phyloP scores from a whole-genome alignment of 2,888 invertebrate species.

The Cryptus armator region DNA sequence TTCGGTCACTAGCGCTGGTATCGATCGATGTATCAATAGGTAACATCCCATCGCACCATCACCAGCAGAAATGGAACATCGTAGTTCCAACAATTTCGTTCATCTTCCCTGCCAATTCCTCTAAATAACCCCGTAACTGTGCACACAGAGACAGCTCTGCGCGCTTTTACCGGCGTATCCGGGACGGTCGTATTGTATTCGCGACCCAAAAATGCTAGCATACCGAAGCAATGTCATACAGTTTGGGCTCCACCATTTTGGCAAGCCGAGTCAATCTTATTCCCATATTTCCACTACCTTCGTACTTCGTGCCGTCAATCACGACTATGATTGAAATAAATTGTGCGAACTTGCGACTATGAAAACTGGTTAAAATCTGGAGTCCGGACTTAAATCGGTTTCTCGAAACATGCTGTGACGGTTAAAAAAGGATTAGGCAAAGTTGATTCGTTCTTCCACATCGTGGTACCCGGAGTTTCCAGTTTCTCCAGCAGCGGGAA shows the following conservation, averaged over 20 bases:
- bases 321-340: not conserved
- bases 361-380: not conserved
- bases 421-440: not conserved
- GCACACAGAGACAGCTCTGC: not conserved
- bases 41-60: constrained; percentile 15
- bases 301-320: not conserved
- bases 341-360: not conserved
- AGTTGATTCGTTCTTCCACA: not conserved
- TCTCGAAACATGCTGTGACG: not conserved
- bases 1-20: constrained; percentile 45
- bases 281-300: not conserved
- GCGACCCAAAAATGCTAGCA: not conserved
- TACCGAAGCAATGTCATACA: not conserved
- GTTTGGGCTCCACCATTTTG: not conserved
- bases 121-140: not conserved
- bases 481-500: constrained; percentile 6
- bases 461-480: not conserved
- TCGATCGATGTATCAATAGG: constrained; percentile 56
- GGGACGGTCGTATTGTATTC: not conserved
- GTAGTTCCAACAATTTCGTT: constrained; percentile 47
- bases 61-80: constrained; percentile 9
- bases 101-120: constrained; percentile 45
- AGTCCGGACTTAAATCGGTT: not conserved
- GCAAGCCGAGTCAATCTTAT: not conserved
- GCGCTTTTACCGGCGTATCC: not conserved